phyloP scores from a whole-genome alignment of 2,113 vertebrate species.

The Lasiurus cinereus region DNA sequence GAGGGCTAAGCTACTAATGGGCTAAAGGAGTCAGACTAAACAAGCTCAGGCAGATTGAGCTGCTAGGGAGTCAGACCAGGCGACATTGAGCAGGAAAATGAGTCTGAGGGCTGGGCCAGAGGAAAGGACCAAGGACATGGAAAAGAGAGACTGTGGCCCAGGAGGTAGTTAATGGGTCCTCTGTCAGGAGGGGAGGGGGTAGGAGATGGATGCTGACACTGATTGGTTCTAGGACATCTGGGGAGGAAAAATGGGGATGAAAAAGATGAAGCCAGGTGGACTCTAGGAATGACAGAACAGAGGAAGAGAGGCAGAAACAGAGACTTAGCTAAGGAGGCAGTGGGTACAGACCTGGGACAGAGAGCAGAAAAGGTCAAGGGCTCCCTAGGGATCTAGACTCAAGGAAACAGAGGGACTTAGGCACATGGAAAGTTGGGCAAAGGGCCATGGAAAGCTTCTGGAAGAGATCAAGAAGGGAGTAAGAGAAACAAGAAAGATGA shows the following conservation, averaged over 20 bases:
- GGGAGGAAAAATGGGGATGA: neutral
- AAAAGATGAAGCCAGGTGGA: neutral
- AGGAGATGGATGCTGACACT: neutral
- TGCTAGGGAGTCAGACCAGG: conserved; percentile 9
- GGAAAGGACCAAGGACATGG: conserved; percentile 25
- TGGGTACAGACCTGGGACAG: neutral
- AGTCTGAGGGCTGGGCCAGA: neutral
- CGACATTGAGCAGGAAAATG: conserved; percentile 53
- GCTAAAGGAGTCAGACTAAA: conserved; percentile 78
- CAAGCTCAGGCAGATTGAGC: conserved; percentile 75
- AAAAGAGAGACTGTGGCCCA: neutral
- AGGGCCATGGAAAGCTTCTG: neutral
- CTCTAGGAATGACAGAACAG: conserved; percentile 11
- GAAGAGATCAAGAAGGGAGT: neutral
- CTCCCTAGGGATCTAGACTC: neutral
- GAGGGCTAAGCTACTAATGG: conserved; percentile 78
- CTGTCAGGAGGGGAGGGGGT: neutral
- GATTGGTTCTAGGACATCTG: neutral
- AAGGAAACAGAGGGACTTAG: neutral
- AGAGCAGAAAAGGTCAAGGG: neutral
- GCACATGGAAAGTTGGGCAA: neutral
- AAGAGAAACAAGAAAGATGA: neutral
- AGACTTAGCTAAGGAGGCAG: neutral
- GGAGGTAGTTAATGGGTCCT: neutral
- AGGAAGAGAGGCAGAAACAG: neutral